Evolutionary conservation across 2,888 invertebrate species (phyloP), one percentile per base, ranked within the genome.

Genomic region (Athalia rosae): DNA sequence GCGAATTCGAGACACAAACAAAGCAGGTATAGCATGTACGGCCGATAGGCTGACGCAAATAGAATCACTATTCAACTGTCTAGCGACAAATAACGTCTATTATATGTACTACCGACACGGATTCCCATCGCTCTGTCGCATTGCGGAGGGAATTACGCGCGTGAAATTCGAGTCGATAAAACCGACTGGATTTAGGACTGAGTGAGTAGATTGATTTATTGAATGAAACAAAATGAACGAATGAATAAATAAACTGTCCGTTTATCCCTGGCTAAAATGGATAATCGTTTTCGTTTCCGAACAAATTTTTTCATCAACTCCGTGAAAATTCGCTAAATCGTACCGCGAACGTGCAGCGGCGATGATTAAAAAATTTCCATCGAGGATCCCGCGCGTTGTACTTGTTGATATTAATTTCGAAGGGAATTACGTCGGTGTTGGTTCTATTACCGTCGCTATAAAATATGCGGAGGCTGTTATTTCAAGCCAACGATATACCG

Each of bases 381-480:
- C 28, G 28, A 28, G 28, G 0, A 28, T 28, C 28, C 28, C 28
- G 28, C 28, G 28, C n/a, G 28, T n/a, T n/a, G n/a, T 8, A n/a
- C 64, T 64, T 9, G 59, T 73, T 58, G 41, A 45, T 59, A 73
- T 47, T 59, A 58, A 73, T 73, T 73, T 73, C 15, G 4, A 50
- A 28, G 28, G 28, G 28, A 28, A 28, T 28, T 28, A 5, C 47
- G 59, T 3, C 59, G 45, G 45, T 73, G 47, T 45, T 43, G 59
- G 59, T 58, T 73, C 45, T 73, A 45, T 45, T 9, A 73, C 8
- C 53, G 13, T 11, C 6, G n/a, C 43, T 59, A 58, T 71, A 45
- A 58, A 58, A 71, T 71, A 58, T 71, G 58, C 58, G 41, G 4
- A 71, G 47, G 13, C 43, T 71, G 59, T 71, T 71, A 71, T 71